Base-by-base conservation (phyloP, 1,140 invertebrate genomes). In the Carposina sasakii region DNA sequence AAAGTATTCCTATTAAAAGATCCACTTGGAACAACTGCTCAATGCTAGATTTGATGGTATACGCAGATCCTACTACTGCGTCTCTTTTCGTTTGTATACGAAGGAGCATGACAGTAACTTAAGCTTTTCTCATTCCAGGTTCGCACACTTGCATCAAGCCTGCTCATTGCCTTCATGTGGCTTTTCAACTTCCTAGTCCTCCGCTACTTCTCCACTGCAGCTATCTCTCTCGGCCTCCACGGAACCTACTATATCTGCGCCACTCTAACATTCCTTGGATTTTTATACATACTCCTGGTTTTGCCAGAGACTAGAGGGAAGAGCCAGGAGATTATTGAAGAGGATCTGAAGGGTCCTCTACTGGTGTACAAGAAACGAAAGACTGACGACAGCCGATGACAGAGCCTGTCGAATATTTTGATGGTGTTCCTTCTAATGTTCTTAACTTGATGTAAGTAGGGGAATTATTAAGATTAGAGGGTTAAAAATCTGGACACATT, bases 91-190 rank as follows among this genome's bases (percentile, higher is more conserved):
- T n/a, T n/a, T n/a, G n/a, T n/a, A n/a, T n/a, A n/a, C n/a, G n/a
- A n/a, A n/a, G n/a, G n/a, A n/a, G n/a, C n/a, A n/a, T n/a, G n/a
- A n/a, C n/a, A n/a, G n/a, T n/a, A n/a, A n/a, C n/a, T n/a, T n/a
- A n/a, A n/a, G n/a, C n/a, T 28, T 28, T 48, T 39, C 0, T 44
- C 6, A 41, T 43, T 60, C 16, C 60, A 83, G 79, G 71, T 79
- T 0, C 67, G 79, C 13, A 74, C 72, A 28, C 58, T 81, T 3
- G 77, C 79, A 3, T 83, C 79, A 20, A 79, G 79, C 39, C 66
- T 83, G 10, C 64, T 83, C 10, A 76, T 83, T 34, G 71, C 76
- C n/a, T 83, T 76, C 76, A 81, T 74, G 60, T 81, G 79, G 79
- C 54, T 81, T 0, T 78, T 72, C 52, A 81, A 67, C 48, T 83